phyloP scores from a whole-genome alignment of 2,797 vertebrate genomes.

The Caiman crocodilus region DNA sequence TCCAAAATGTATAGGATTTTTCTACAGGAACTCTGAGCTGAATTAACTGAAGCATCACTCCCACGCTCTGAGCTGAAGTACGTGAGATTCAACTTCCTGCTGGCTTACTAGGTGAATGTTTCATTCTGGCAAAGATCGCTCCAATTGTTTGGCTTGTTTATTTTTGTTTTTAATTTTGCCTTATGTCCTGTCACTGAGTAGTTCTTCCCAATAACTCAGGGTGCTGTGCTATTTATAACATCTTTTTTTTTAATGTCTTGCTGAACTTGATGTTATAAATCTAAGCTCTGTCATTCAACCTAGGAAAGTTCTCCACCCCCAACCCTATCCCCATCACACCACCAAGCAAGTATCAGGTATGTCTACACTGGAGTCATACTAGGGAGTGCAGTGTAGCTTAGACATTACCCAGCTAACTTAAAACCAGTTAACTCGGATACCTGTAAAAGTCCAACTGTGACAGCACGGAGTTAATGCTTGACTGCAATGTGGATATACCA shows the following conservation, averaged over 20 bases:
- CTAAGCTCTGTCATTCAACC: not conserved
- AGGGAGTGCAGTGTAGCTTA: not conserved
- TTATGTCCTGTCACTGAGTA: not conserved
- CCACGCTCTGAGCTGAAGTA: not conserved
- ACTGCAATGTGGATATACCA: not conserved
- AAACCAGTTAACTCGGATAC: slow-evolving; percentile 4
- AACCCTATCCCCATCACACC: not conserved
- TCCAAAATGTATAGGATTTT: not conserved
- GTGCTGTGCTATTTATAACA: not conserved
- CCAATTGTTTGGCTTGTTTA: not conserved
- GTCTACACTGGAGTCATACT: not conserved
- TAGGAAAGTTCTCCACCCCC: not conserved
- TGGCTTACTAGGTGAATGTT: not conserved
- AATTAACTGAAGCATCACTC: not conserved
- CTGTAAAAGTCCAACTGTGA: slow-evolving; percentile 3
- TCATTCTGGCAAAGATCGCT: not conserved
- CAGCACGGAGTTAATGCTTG: slow-evolving; percentile 13
- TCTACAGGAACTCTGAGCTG: not conserved
- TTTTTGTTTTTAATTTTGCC: not conserved
- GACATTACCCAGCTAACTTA: not conserved
- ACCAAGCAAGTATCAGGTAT: not conserved
- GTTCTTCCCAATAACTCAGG: not conserved
- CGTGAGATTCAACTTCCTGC: not conserved
- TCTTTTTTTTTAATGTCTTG: not conserved
- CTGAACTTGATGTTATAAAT: not conserved